Conservation (phyloP, 2,113 vertebrate species). For the Crotalus viridis region DNA sequence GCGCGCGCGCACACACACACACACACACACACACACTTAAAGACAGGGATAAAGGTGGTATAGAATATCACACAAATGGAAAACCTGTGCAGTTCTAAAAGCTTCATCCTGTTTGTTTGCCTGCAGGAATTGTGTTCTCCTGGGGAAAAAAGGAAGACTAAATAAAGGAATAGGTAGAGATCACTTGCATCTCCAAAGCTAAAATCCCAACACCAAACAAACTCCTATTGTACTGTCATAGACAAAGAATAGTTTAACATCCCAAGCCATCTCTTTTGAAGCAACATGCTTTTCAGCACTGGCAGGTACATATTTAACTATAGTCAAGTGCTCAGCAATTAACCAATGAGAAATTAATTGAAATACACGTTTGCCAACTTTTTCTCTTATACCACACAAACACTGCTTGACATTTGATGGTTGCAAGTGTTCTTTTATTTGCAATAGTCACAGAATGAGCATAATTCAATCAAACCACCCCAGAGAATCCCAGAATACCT, state of each 20-base stretch:
- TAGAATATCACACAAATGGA: neutral
- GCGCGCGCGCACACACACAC: neutral
- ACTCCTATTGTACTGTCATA: neutral
- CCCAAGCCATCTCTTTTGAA: neutral
- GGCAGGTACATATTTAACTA: no score
- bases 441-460: neutral
- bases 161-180: neutral
- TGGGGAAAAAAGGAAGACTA: neutral
- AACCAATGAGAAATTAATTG: neutral
- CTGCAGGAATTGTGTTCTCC: neutral
- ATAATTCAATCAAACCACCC: neutral
- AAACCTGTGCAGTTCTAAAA: neutral
- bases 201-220: neutral
- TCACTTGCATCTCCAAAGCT: neutral
- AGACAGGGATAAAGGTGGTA: neutral
- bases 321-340: neutral
- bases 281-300: neutral
- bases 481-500: neutral
- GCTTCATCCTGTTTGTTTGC: neutral
- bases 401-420: neutral
- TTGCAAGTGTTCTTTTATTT: neutral
- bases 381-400: neutral
- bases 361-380: neutral
- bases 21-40: neutral
- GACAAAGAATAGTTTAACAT: neutral